phyloP scores from a whole-genome alignment of 2,113 vertebrate species.

The Chrysemys picta region DNA sequence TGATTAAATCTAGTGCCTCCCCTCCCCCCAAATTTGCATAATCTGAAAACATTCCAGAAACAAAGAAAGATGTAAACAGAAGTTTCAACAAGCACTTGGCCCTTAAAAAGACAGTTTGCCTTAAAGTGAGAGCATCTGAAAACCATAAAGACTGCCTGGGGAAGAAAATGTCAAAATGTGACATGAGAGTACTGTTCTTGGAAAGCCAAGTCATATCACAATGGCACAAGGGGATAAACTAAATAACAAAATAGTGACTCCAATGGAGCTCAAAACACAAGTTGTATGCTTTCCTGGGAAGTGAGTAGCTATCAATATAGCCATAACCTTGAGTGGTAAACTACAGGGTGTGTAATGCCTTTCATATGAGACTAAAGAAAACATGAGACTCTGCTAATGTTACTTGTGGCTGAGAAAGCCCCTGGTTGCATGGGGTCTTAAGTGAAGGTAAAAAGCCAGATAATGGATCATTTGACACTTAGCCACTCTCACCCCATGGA shows the following conservation, averaged over 20 bases:
- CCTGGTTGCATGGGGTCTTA: background rate
- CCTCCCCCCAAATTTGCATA: background rate
- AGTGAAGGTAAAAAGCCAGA: background rate
- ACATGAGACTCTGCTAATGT: background rate
- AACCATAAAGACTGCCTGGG: slow-evolving; percentile 14
- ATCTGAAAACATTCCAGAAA: background rate
- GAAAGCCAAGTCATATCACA: slow-evolving; percentile 23
- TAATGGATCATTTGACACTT: background rate
- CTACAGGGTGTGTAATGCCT: background rate
- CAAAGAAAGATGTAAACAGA: slow-evolving; percentile 50
- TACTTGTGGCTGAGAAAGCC: background rate
- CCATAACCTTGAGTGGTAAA: background rate
- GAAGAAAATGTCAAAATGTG: slow-evolving; percentile 38
- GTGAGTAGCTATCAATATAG: background rate
- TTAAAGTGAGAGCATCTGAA: slow-evolving; percentile 53
- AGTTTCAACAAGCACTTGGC: slow-evolving; percentile 14
- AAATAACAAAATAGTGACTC: background rate
- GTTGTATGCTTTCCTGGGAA: background rate
- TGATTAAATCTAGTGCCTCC: background rate
- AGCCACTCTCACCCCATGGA: background rate
- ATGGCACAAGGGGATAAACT: background rate
- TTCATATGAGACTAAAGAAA: slow-evolving; percentile 35
- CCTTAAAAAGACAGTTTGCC: slow-evolving; percentile 32
- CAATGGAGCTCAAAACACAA: background rate
- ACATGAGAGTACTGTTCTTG: slow-evolving; percentile 3